These are phyloP conservation scores for Cephalopholis sonnerati DNA, from an alignment of 2,113 vertebrate genomes.

Conservation along the genomic window DNA sequence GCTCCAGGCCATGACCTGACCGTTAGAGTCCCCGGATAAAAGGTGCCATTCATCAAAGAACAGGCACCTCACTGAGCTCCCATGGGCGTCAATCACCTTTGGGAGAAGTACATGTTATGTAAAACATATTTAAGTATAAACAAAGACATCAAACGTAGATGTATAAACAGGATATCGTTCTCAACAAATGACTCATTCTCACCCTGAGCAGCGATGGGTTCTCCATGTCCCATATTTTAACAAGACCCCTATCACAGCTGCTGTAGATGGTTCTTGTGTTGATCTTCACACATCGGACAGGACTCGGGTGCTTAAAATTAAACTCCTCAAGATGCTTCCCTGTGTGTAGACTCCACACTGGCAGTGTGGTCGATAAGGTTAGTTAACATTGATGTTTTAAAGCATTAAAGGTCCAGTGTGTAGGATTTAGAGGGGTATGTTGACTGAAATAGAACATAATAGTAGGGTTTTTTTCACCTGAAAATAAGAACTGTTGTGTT, in stretches of 20 bases:
- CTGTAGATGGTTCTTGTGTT: constrained; percentile 82
- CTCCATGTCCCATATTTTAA: constrained; percentile 89
- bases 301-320: constrained; percentile 87
- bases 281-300: constrained; percentile 86
- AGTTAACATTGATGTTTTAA: neutral
- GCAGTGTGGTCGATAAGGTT: neutral
- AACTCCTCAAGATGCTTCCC: constrained; percentile 82
- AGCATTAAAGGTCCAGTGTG: neutral
- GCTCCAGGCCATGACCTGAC: constrained; percentile 91
- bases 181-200: neutral
- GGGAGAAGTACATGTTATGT: neutral
- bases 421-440: too few relatives aligned
- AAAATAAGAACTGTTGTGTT: too few relatives aligned
- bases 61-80: constrained; percentile 87
- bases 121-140: neutral
- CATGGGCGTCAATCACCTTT: constrained; percentile 87
- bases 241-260: constrained; percentile 85
- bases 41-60: constrained; percentile 90
- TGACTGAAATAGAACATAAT: too few relatives aligned
- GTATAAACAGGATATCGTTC: too few relatives aligned
- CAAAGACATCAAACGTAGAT: neutral
- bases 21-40: constrained; percentile 86
- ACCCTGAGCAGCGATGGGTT: constrained; percentile 86
- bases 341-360: constrained; percentile 91
- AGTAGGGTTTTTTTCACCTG: too few relatives aligned